Evolutionary conservation across 2,797 vertebrate genomes (phyloP).

Genomic region (Scolopax bukidnonensis): DNA sequence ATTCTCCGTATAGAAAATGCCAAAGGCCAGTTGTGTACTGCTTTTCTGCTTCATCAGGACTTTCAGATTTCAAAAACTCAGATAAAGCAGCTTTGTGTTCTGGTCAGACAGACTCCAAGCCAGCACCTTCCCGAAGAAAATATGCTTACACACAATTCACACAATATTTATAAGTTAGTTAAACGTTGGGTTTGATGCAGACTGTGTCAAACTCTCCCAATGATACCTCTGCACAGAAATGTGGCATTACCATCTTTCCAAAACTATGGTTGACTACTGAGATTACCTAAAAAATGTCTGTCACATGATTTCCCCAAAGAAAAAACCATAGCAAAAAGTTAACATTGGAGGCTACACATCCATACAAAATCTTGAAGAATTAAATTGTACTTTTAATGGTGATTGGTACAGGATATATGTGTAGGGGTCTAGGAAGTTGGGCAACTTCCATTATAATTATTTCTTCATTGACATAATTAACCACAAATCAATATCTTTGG

Average conservation of each 20-base stretch:
- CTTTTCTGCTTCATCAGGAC: neutral
- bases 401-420: rapidly evolving
- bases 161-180: neutral
- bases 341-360: neutral
- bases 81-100: neutral
- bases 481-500: neutral
- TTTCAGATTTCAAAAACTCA: neutral
- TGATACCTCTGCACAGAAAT: neutral
- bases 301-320: neutral
- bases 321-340: neutral
- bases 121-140: neutral
- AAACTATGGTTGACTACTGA: neutral
- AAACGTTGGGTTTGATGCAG: neutral
- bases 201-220: neutral
- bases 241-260: neutral
- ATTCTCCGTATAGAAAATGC: neutral
- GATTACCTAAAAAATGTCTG: neutral
- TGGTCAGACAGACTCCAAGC: neutral
- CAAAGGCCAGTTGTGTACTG: neutral
- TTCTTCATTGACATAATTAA: neutral
- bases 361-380: neutral
- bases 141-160: neutral
- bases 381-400: neutral
- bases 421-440: neutral
- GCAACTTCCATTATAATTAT: neutral